Evolutionary conservation across 1,140 invertebrate genomes (phyloP).

Genomic region (Drosophila ironensis): DNA sequence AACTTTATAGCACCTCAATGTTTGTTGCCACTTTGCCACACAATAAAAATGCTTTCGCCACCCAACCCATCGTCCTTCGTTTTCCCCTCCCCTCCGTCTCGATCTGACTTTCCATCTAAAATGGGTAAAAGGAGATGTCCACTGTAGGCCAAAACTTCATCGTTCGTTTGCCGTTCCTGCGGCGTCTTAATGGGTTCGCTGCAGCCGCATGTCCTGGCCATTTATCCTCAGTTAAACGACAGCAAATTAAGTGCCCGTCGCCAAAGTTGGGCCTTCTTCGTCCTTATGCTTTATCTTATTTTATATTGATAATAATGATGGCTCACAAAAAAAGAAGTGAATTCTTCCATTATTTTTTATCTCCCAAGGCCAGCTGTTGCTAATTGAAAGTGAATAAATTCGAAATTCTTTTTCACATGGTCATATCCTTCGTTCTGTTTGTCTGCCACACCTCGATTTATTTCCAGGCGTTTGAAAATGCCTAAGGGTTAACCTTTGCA

Average conservation of each 20-base stretch:
- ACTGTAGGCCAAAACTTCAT: conserved; percentile 42
- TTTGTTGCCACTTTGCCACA: conserved; percentile 64
- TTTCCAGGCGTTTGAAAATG: too few species aligned
- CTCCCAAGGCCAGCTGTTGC: conserved; percentile 47
- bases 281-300: conserved; percentile 53
- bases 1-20: conserved; percentile 71
- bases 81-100: conserved; percentile 4
- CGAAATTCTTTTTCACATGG: too few species aligned
- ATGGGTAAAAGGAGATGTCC: conserved; percentile 30
- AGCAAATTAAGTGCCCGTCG: conserved; percentile 64
- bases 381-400: conserved; percentile 22
- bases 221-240: conserved; percentile 71
- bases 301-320: conserved; percentile 71
- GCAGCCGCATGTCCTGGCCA: conserved; percentile 56
- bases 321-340: conserved; percentile 41
- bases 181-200: conserved; percentile 47
- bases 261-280: conserved; percentile 41
- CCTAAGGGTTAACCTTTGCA: too few species aligned
- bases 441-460: too few species aligned
- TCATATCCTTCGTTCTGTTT: too few species aligned
- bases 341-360: conserved; percentile 68
- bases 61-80: neutral
- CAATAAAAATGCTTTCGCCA: conserved; percentile 58
- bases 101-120: conserved; percentile 23
- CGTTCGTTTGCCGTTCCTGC: conserved; percentile 6